Base-by-base conservation (phyloP, 2,797 vertebrate species). In the Harpagifer antarcticus region DNA sequence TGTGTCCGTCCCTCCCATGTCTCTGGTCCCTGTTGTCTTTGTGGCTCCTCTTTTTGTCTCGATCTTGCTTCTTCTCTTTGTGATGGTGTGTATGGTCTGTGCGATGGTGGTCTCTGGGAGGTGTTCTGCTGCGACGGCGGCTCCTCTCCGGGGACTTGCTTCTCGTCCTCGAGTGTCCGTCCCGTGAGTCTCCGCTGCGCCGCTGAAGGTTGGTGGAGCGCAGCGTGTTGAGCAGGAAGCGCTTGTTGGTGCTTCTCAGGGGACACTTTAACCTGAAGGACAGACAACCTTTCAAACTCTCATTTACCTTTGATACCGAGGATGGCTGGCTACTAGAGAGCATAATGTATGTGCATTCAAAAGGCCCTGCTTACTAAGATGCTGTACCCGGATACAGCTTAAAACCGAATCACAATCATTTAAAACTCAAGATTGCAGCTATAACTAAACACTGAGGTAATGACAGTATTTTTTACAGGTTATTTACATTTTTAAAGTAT, bases 141-240 rank as follows among this genome's bases (percentile, higher is more conserved):
- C 79, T 80, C 27, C 79, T 70, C 31, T 85, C 78, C 6, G 72
- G 78, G n/a, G 87, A 85, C 52, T 90, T 75, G 3, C 83, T 80
- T 78, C 86, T 81, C 1, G 66, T 45, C 63, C 84, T 3, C 1
- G 88, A 81, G 31, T 69, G 68, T 20, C 27, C 33, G 0, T 56
- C 49, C 17, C 55, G 52, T 3, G 83, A 70, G 19, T 87, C 86
- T 0, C 53, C 19, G 27, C 73, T 19, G 58, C 7, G 80, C 14
- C 40, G 81, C 68, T 91, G 86, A 23, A 91, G 62, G 68, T 91
- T 81, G 1, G 96, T 96, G 68, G 96, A 96, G 85, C 97, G 97
- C 82, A 99, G 95, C 4, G 97, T 99, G 95, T 99, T 99, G 74
- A 99, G 88, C 50, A 99, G 95, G 92, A 99, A 99, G 72, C 98